phyloP scores from a whole-genome alignment of 2,113 vertebrate species.

The Chaetorhynchus papuensis region DNA sequence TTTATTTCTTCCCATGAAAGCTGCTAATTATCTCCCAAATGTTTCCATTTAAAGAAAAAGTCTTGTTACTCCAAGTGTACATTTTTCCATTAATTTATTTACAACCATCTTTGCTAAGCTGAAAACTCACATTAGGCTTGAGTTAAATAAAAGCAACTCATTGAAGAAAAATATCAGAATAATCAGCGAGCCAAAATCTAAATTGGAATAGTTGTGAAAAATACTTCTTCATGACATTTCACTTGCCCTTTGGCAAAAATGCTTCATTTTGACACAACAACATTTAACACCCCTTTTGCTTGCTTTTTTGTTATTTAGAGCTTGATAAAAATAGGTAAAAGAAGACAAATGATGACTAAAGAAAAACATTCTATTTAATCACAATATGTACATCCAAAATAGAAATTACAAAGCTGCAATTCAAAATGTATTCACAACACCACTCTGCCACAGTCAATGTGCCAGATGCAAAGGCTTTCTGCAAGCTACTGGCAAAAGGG shows the following conservation, averaged over 20 bases:
- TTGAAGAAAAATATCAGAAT: background rate
- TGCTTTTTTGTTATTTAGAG: background rate
- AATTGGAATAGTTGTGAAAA: background rate
- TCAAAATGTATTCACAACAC: background rate
- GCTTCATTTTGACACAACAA: background rate
- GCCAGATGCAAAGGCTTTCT: background rate
- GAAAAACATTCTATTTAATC: conserved; percentile 41
- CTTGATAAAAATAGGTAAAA: background rate
- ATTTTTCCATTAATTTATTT: background rate
- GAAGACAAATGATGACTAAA: background rate
- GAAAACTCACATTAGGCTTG: background rate
- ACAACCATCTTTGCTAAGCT: background rate
- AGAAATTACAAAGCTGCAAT: conserved; percentile 12
- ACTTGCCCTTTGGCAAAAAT: background rate
- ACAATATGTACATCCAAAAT: conserved; percentile 28
- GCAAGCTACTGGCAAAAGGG: background rate
- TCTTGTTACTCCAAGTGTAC: background rate
- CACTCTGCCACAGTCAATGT: background rate
- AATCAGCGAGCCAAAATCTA: background rate
- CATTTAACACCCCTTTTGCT: background rate
- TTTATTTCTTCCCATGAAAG: background rate
- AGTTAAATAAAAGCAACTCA: background rate
- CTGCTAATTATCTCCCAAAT: background rate
- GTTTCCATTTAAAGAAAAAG: background rate
- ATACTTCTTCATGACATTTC: background rate